phyloP scores from a whole-genome alignment of 2,888 invertebrate species.

The Agelastica alni region DNA sequence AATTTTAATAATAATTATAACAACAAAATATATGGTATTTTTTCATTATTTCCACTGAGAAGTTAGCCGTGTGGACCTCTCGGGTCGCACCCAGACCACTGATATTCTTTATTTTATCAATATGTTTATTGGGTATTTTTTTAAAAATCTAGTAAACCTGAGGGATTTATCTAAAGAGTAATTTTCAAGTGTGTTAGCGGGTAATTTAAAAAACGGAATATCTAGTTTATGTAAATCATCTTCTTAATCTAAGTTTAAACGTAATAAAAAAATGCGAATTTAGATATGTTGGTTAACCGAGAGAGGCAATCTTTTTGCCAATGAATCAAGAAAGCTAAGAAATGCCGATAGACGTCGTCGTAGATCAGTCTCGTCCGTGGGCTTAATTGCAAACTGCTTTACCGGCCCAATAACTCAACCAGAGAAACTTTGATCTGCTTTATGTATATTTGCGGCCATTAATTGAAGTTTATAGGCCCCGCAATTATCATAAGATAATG shows the following conservation, averaged over 20 bases:
- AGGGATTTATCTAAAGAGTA: too few relatives aligned
- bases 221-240: too few relatives aligned
- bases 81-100: too few relatives aligned
- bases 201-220: too few relatives aligned
- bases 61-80: too few relatives aligned
- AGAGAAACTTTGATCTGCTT: conserved; percentile 57
- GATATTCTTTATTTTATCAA: too few relatives aligned
- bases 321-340: conserved; percentile 48
- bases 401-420: conserved; percentile 54
- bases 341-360: conserved; percentile 52
- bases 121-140: too few relatives aligned
- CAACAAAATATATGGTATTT: too few relatives aligned
- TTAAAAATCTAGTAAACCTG: too few relatives aligned
- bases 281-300: conserved; percentile 6
- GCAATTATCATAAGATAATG: conserved; percentile 58
- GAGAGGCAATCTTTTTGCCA: conserved; percentile 29
- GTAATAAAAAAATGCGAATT: conserved; percentile 2
- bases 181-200: too few relatives aligned
- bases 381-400: conserved; percentile 55
- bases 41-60: too few relatives aligned
- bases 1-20: too few relatives aligned
- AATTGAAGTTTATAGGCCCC: conserved; percentile 58
- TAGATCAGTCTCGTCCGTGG: conserved; percentile 57
- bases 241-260: background rate
- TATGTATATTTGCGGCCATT: conserved; percentile 57